Evolutionary conservation across 2,797 vertebrate species (phyloP).

Genomic region (Epinephelus awoara): DNA sequence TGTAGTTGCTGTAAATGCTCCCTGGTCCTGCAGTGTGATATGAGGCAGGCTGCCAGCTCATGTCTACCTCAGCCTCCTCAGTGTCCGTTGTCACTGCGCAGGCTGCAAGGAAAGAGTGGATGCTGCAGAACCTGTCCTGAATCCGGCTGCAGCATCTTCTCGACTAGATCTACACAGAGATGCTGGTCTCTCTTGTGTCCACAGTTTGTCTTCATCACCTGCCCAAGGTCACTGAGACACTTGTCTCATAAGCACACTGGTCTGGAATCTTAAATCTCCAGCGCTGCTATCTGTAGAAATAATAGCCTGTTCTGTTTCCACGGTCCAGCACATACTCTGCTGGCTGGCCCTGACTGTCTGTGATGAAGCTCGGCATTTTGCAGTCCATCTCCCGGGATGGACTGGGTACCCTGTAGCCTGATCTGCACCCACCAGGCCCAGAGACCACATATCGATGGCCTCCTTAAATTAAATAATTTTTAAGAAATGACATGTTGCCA

Average conservation of each 20-base stretch:
- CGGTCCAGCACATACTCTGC: neutral
- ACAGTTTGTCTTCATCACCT: neutral
- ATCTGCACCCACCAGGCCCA: neutral
- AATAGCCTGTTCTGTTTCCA: neutral
- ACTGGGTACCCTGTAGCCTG: neutral
- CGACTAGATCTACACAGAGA: neutral
- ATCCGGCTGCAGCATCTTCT: neutral
- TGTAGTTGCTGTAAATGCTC: too few relatives aligned
- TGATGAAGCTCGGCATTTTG: neutral
- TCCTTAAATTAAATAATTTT: neutral
- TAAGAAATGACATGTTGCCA: neutral
- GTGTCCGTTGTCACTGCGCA: too few relatives aligned
- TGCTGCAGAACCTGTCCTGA: neutral
- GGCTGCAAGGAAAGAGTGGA: too few relatives aligned
- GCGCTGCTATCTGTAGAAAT: neutral
- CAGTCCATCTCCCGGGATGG: neutral
- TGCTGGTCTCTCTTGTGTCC: neutral
- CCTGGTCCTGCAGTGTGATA: neutral
- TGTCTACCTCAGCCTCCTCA: too few relatives aligned
- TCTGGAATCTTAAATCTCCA: neutral
- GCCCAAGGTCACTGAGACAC: slow-evolving; percentile 4
- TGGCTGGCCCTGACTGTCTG: neutral
- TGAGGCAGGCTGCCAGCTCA: too few relatives aligned
- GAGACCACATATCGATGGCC: neutral
- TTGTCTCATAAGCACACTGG: neutral